These are phyloP conservation scores for Nycticryphes semicollaris DNA, from an alignment of 2,113 vertebrate genomes.

Conservation along the genomic window DNA sequence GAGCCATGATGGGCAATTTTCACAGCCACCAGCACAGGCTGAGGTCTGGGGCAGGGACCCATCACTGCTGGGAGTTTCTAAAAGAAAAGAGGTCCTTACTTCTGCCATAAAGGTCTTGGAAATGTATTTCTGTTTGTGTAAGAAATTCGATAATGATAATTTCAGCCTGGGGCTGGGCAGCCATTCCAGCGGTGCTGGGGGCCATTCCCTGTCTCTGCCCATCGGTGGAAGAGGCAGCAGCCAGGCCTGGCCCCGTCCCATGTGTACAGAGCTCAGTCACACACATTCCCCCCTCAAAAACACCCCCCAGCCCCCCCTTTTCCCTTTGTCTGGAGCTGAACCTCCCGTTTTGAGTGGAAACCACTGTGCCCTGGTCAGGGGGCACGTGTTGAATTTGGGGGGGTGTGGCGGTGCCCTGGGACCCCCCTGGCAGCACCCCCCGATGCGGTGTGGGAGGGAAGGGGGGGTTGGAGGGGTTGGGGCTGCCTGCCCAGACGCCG, in stretches of 20 bases:
- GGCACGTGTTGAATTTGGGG: not conserved
- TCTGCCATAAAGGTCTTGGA: not conserved
- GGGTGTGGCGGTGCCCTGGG: not conserved
- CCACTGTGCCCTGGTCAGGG: accelerated
- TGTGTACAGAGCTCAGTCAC: not conserved
- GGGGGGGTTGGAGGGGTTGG: not conserved
- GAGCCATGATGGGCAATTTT: accelerated
- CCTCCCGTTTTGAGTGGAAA: accelerated
- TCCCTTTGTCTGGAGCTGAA: accelerated
- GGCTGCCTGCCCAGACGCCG: not conserved
- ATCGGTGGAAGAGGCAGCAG: accelerated
- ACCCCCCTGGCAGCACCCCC: not conserved
- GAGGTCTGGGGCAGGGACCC: not conserved
- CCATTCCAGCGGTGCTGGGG: accelerated
- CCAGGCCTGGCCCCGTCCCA: accelerated
- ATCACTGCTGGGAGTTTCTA: accelerated
- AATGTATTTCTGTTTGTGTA: not conserved
- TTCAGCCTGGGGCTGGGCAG: not conserved
- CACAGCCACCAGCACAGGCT: accelerated
- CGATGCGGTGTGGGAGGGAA: not conserved
- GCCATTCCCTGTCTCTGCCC: not conserved
- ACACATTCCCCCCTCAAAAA: accelerated
- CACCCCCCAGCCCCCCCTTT: not conserved
- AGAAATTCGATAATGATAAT: not conserved
- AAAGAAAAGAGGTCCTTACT: not conserved